Conservation (phyloP, 2,113 vertebrate genomes). For the Antennarius striatus region DNA sequence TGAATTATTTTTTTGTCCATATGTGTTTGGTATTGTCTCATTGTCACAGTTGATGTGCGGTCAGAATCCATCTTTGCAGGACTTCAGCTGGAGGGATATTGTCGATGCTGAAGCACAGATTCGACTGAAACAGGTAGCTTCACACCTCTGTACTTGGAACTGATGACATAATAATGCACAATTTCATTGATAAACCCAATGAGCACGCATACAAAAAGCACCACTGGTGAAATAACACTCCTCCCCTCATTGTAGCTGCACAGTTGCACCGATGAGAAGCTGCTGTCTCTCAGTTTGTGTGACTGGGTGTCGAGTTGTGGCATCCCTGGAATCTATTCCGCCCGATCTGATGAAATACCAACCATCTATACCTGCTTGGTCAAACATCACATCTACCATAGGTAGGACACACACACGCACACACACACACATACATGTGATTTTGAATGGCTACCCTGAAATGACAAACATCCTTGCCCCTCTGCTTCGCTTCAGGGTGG, state of each 20-base stretch:
- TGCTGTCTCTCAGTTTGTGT: constrained; percentile 53
- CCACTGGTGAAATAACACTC: not conserved
- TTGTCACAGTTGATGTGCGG: constrained; percentile 65
- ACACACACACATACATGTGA: not conserved
- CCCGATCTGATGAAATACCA: constrained; percentile 46
- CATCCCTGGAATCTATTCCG: constrained; percentile 56
- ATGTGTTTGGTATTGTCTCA: not conserved
- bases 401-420: constrained; percentile 40
- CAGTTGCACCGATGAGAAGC: constrained; percentile 35
- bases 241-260: constrained; percentile 40
- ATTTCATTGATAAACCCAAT: not conserved
- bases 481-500: constrained; percentile 49
- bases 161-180: not conserved
- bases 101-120: constrained; percentile 50
- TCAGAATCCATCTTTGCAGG: constrained; percentile 44
- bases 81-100: constrained; percentile 67
- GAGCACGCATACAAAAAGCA: not conserved
- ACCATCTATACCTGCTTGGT: constrained; percentile 58
- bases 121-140: constrained; percentile 62
- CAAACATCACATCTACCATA: constrained; percentile 69
- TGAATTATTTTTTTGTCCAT: no score
- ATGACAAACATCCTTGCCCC: no score
- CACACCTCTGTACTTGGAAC: not conserved
- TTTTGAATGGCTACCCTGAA: no score
- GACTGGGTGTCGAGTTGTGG: constrained; percentile 68